Conservation (phyloP, 2,113 vertebrate species). For the Megaleporinus macrocephalus region DNA sequence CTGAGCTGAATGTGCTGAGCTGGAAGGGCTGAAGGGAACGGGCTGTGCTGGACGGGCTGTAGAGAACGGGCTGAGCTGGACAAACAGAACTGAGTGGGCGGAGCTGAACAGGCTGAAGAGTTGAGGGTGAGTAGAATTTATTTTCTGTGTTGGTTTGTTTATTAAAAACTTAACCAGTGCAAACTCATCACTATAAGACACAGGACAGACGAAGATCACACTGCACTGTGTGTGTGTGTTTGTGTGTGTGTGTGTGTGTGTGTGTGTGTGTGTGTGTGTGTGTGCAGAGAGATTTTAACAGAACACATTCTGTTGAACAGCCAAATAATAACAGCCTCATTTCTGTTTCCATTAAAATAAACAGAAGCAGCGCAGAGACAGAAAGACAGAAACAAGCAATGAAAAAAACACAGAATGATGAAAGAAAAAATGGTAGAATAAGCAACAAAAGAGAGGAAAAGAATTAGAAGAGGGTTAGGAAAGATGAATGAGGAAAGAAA, state of each 20-base stretch:
- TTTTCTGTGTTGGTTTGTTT: slow-evolving; percentile 6
- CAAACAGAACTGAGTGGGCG: too few relatives aligned
- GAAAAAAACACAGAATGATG: not conserved
- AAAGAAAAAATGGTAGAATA: too few relatives aligned
- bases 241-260: slow-evolving; percentile 1
- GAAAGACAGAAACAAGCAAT: not conserved
- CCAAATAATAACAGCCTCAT: not conserved
- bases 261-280: not conserved
- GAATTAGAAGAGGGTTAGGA: too few relatives aligned
- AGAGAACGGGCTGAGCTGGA: too few relatives aligned
- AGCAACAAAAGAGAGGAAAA: too few relatives aligned
- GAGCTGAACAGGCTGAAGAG: too few relatives aligned
- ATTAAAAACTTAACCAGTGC: not conserved
- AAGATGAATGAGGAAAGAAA: too few relatives aligned
- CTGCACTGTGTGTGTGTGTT: not conserved
- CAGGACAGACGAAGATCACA: not conserved
- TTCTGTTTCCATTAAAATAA: not conserved
- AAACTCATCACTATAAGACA: not conserved
- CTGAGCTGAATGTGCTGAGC: too few relatives aligned
- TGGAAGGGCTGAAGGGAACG: too few relatives aligned
- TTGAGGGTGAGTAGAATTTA: slow-evolving; percentile 1
- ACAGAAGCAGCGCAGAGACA: not conserved
- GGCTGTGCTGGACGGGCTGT: too few relatives aligned
- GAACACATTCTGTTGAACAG: not conserved
- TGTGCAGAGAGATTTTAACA: not conserved